These are phyloP conservation scores for Escarpia spicata DNA, from an alignment of 2,888 invertebrate genomes.

Conservation along the genomic window DNA sequence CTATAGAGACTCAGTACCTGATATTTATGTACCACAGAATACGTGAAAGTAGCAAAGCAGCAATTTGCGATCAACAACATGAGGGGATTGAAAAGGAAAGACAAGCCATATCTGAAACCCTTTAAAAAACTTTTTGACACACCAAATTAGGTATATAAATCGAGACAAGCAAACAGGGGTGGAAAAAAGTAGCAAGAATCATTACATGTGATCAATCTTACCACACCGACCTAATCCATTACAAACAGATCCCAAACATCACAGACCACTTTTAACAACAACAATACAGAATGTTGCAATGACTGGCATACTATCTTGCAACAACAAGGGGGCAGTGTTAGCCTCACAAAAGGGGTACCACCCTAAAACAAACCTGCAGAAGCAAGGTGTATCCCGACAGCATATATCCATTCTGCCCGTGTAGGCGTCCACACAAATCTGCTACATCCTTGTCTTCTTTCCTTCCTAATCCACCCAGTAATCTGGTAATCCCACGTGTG, in stretches of 20 bases:
- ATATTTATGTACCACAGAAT: not conserved
- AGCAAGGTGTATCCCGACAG: not conserved
- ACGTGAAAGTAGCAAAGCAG: not conserved
- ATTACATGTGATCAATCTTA: not conserved
- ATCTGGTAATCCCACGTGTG: not conserved
- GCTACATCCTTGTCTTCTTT: not conserved
- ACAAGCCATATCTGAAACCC: not conserved
- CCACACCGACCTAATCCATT: not conserved
- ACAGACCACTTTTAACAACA: not conserved
- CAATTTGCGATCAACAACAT: not conserved
- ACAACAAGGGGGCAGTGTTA: not conserved
- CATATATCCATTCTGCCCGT: not conserved
- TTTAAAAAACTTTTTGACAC: not conserved
- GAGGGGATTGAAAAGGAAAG: not conserved
- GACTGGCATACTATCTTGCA: not conserved
- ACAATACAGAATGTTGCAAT: not conserved
- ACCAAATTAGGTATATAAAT: not conserved
- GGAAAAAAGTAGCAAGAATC: not conserved
- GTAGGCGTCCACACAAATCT: not conserved
- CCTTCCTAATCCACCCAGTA: not conserved
- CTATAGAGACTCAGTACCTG: not conserved
- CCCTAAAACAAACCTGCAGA: not conserved
- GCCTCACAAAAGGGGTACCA: not conserved
- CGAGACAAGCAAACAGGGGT: not conserved
- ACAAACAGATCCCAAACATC: not conserved